A percentile compares a stretch with the other conserved stretches of the same genome.
These are phyloP conservation scores for Leptogaster cylindrica DNA, from an alignment of 2,888 invertebrate species.

Conservation along the genomic window DNA sequence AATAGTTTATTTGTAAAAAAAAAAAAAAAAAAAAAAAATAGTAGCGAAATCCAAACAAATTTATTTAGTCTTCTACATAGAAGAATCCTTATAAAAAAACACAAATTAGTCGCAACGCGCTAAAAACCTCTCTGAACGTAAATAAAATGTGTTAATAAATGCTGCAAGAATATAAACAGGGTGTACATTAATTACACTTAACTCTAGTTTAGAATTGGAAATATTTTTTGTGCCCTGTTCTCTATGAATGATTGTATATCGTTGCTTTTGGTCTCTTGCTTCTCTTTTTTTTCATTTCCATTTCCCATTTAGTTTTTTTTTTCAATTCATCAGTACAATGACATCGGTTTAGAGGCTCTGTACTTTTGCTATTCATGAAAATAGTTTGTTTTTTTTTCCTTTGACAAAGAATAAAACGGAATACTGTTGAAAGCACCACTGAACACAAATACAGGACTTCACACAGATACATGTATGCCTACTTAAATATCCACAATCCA, in stretches of 20 bases:
- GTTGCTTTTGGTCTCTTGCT: neutral
- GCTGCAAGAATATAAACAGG: too few species aligned
- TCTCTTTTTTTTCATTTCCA: constrained; percentile 11
- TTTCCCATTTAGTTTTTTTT: too few species aligned
- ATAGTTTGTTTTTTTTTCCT: constrained; percentile 37
- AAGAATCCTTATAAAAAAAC: too few species aligned
- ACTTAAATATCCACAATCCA: constrained; percentile 36
- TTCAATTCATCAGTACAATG: constrained; percentile 35
- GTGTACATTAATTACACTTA: constrained; percentile 10
- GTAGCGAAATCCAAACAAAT: too few species aligned
- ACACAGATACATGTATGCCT: neutral
- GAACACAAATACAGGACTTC: neutral
- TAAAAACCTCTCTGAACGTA: too few species aligned
- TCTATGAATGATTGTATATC: neutral
- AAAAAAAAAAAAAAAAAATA: too few species aligned
- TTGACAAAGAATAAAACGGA: constrained; percentile 25
- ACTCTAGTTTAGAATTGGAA: neutral
- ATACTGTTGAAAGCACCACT: neutral
- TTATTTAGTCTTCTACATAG: too few species aligned
- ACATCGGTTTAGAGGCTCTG: constrained; percentile 36
- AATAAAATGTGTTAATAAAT: too few species aligned
- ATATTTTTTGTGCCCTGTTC: neutral
- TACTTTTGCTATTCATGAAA: constrained; percentile 41
- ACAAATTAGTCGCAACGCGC: too few species aligned
- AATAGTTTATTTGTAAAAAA: too few species aligned